Evolutionary conservation across 2,113 vertebrate genomes (phyloP).

Genomic region (Lutjanus erythropterus): DNA sequence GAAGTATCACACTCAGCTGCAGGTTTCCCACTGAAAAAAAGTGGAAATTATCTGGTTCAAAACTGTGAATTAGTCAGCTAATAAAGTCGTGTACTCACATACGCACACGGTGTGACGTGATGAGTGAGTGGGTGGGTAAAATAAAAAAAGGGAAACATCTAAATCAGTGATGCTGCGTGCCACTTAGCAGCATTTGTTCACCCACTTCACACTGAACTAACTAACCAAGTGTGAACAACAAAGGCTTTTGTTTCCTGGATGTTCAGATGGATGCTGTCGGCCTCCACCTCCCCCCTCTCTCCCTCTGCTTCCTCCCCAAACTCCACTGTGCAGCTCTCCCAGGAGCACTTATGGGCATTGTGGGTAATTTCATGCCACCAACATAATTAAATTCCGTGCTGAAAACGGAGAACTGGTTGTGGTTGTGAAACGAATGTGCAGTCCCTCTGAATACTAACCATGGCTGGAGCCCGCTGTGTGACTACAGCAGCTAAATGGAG

Average conservation of each 20-base stretch:
- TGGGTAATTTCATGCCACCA: slow-evolving; percentile 62
- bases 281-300: background rate
- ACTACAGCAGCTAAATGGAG: slow-evolving; percentile 3
- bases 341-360: slow-evolving; percentile 70
- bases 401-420: slow-evolving; percentile 45
- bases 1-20: background rate
- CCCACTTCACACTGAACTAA: background rate
- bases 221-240: background rate
- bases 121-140: background rate
- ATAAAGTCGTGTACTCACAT: no score
- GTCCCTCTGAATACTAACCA: slow-evolving; percentile 23
- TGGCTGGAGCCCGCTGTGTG: slow-evolving; percentile 20
- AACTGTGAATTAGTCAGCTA: background rate
- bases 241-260: background rate
- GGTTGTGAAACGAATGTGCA: slow-evolving; percentile 32
- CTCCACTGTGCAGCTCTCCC: slow-evolving; percentile 17
- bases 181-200: background rate
- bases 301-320: slow-evolving; percentile 8
- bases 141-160: background rate
- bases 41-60: background rate
- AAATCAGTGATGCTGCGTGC: background rate
- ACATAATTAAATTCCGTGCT: slow-evolving; percentile 65
- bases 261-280: slow-evolving; percentile 13
- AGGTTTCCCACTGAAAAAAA: background rate
- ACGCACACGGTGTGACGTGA: background rate